Percentiles rank a stretch among this genome's conserved stretches.
Conservation (phyloP, 2,888 invertebrate species). For the Athalia cordata region DNA sequence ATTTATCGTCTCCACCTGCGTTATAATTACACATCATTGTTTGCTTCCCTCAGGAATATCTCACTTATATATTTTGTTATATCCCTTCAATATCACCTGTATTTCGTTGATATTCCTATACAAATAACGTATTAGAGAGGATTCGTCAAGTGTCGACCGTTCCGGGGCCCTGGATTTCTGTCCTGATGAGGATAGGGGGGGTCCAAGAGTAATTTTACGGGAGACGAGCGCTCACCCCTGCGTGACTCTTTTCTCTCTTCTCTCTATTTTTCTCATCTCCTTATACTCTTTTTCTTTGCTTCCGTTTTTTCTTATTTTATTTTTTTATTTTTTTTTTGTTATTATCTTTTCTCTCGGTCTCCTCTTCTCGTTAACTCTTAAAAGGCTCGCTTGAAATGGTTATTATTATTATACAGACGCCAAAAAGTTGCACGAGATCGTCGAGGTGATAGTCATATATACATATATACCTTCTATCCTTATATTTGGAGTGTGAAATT, state of each 20-base stretch:
- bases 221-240: constrained; percentile 33
- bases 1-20: no score
- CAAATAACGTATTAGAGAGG: constrained; percentile 21
- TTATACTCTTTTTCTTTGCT: neutral
- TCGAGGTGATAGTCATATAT: neutral
- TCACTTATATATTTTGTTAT: no score
- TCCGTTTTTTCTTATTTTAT: neutral
- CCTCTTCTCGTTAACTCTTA: neutral
- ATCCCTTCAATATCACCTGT: no score
- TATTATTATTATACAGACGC: no score
- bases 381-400: neutral
- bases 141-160: constrained; percentile 32
- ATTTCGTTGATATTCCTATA: no score
- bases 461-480: no score
- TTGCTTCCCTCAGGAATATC: no score
- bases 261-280: neutral
- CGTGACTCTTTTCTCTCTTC: constrained; percentile 28
- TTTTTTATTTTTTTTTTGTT: neutral
- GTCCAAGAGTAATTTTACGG: constrained; percentile 41
- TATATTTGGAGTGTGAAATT: no score
- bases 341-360: neutral
- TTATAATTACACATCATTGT: no score
- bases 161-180: neutral
- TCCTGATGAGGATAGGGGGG: neutral
- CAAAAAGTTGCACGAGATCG: neutral